Evolutionary conservation across 2,888 invertebrate genomes (phyloP), one percentile per base, ranked within the genome.

Genomic region (Ischnura elegans): DNA sequence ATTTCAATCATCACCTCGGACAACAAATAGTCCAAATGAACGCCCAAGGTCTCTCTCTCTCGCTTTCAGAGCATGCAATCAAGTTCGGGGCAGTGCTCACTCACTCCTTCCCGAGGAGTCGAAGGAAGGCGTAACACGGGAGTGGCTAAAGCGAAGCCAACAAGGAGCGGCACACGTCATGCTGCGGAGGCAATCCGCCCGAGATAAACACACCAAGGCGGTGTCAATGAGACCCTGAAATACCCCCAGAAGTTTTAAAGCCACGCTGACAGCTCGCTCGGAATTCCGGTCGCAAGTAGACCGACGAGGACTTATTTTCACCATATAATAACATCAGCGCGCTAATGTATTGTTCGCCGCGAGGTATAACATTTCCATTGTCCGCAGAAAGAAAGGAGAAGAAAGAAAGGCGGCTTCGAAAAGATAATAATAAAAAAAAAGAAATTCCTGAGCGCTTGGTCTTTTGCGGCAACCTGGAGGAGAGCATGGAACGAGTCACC

Each of bases 1-100:
- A 76, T 76, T 76, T 76, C 76, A 76, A 76, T 76, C 76, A 76
- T 76, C 76, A 25, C 76, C 76, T 76, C 76, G 76, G 25, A 76
- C 76, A 10, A 76, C 76, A 76, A 76, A 76, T 76, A 76, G 16
- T 76, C 36, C 36, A 76, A 76, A 76, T 76, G 76, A n/a, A 76
- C 25, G 76, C 76, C 36, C 76, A 76, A 76, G 76, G 76, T 76
- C 76, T 76, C 76, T 19, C 51, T 76, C 76, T 76, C 76, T 19
- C 51, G 76, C 36, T 76, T 51, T 8, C 61, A 2, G 76, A 76
- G 76, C 76, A 76, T 36, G 76, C 29, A 76, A 76, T 76, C 76
- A 76, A 76, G 76, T 76, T 76, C 76, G 76, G n/a, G n/a, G n/a
- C n/a, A n/a, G n/a, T n/a, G n/a, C n/a, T n/a, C n/a, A n/a, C n/a